phyloP scores from a whole-genome alignment of 2,797 vertebrate genomes.

The Enteromius radiatus region DNA sequence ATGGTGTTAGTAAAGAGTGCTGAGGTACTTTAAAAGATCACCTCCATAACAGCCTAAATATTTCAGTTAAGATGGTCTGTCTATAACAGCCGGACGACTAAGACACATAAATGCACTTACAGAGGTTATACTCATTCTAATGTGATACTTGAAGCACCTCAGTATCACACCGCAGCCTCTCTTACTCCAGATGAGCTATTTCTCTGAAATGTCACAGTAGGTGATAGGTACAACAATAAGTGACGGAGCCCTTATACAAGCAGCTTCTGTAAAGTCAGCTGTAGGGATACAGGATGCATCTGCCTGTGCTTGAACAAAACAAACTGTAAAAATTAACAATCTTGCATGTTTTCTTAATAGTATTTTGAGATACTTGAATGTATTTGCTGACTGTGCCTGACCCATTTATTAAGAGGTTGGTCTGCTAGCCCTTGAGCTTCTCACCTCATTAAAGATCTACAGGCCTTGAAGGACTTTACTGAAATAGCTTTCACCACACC shows the following conservation, averaged over 20 bases:
- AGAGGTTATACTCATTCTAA: not conserved
- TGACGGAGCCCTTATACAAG: slow-evolving; percentile 12
- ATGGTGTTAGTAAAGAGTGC: slow-evolving; percentile 24
- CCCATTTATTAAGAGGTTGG: slow-evolving; percentile 28
- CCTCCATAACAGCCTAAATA: slow-evolving; percentile 29
- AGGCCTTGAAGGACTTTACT: slow-evolving; percentile 40
- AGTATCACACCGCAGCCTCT: slow-evolving; percentile 11
- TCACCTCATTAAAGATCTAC: slow-evolving; percentile 39
- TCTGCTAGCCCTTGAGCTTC: slow-evolving; percentile 22
- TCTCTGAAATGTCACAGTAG: slow-evolving; percentile 25
- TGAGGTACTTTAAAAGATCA: slow-evolving; percentile 42
- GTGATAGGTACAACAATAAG: not conserved
- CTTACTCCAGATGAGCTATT: slow-evolving; percentile 23
- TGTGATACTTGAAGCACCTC: slow-evolving; percentile 19
- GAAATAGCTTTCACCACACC: slow-evolving; percentile 32
- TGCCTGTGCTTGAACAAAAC: not conserved
- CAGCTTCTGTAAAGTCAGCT: not conserved
- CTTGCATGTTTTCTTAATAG: not conserved
- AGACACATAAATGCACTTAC: slow-evolving; percentile 46
- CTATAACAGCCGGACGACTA: not conserved
- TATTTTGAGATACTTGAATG: not conserved
- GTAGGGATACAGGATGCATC: not conserved
- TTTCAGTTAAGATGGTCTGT: slow-evolving; percentile 24
- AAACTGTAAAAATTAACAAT: not conserved
- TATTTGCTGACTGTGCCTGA: slow-evolving; percentile 9